Evolutionary conservation across 2,113 vertebrate genomes (phyloP), one percentile per base, ranked within the genome.

Genomic region (Chionis minor): DNA sequence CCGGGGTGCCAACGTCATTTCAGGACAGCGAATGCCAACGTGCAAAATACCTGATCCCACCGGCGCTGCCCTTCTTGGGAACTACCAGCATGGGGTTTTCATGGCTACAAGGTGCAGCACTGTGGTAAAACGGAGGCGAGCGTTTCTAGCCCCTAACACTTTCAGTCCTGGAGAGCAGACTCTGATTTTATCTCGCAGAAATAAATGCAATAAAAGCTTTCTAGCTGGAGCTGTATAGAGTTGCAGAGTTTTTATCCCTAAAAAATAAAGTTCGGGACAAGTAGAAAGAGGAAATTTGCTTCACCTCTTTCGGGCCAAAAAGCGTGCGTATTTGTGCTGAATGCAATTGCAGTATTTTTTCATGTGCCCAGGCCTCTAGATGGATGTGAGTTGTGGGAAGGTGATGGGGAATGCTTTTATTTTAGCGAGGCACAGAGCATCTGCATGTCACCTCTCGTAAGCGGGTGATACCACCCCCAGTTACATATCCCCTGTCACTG

Each of bases 111-210:
- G 63, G 47, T 28, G 45, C 75, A 80, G 42, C 7, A 4, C 62
- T 13, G 28, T 0, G 2, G 18, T n/a, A 23, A 82, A 80, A 70
- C 0, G 3, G 8, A 58, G 52, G 40, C 1, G 1, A 72, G 23
- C 4, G 30, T 28, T 82, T 92, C 32, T 8, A 95, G 24, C 45
- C 33, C 47, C 32, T 14, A n/a, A 56, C 12, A 23, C n/a, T 78
- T 67, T 24, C 55, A 42, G 30, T 33, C 63, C 62, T 61, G 69
- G 40, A 21, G 63, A 66, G 42, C 28, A 66, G 19, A 45, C 44
- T 45, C 28, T 44, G 42, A 44, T 66, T 45, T 66, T 66, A 22
- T 32, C 42, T 45, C 22, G 32, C 10, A 19, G 63, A 32, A 66
- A 44, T 32, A 66, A 66, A 66, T 66, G 63, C 40, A 22, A 44